Evolutionary conservation across 1,140 invertebrate species (phyloP).

Genomic region (Drosophila watanabei): DNA sequence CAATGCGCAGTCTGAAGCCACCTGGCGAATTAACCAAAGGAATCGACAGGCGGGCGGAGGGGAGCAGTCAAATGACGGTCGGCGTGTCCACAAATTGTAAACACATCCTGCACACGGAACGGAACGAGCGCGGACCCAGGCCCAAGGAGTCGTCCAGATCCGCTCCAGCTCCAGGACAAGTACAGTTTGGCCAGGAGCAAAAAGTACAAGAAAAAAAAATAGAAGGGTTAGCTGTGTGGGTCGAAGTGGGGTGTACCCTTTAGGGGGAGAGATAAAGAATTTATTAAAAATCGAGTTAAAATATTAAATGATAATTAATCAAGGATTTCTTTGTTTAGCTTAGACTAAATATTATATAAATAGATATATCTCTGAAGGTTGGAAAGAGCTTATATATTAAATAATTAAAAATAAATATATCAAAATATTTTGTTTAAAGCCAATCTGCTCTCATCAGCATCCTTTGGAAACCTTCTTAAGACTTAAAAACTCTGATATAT

Average conservation of each 20-base stretch:
- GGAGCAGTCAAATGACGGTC: constrained; percentile 75
- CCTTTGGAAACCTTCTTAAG: background rate
- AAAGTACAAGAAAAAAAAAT: constrained; percentile 22
- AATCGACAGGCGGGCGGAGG: constrained; percentile 57
- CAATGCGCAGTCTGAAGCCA: constrained; percentile 49
- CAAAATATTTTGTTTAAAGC: background rate
- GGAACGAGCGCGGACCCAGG: constrained; percentile 18
- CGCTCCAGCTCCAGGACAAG: constrained; percentile 50
- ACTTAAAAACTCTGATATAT: background rate
- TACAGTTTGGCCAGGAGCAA: constrained; percentile 29
- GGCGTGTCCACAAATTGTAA: constrained; percentile 83
- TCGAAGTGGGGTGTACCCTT: background rate
- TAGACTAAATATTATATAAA: rapidly evolving
- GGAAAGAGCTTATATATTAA: background rate
- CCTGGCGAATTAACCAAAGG: constrained; percentile 60
- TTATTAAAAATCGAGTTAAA: too few relatives aligned
- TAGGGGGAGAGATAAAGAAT: too few relatives aligned
- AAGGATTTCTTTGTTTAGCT: background rate
- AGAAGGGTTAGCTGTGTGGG: constrained; percentile 3
- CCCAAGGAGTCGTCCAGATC: constrained; percentile 41
- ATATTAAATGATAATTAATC: background rate
- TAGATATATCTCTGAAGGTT: background rate
- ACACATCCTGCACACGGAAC: constrained; percentile 82
- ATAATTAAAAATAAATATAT: background rate
- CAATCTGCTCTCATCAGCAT: background rate